Base-by-base conservation (phyloP, 1,140 invertebrate genomes). In the Agraylea sexmaculata region DNA sequence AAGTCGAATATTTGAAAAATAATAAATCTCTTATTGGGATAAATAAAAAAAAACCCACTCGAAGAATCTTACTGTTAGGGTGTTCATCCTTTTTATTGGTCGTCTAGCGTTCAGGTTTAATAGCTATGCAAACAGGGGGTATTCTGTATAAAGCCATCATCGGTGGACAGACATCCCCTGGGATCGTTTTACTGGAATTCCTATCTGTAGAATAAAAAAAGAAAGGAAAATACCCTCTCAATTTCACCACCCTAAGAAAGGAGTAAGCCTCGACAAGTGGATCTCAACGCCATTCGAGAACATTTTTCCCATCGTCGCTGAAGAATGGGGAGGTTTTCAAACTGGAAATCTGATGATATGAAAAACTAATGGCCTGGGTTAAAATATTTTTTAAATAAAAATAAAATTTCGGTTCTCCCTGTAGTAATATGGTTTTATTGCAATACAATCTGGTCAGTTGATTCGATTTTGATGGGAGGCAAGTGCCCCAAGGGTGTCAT, bases 161-260 rank as follows among this genome's bases (percentile, higher is more conserved):
- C 41, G 33, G 35, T 22, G 31, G 19, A 23, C 32, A 22, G n/a
- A 29, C 32, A 20, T 45, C 43, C 43, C 43, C 10, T 3, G 43
- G 43, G 46, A 42, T 45, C 46, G 40, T 45, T 49, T 49, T 49
- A 49, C 39, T 22, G 37, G 33, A 43, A 49, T 45, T 45, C 40
- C 42, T 40, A 39, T n/a, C n/a, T n/a, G n/a, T n/a, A n/a, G n/a
- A n/a, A n/a, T n/a, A n/a, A n/a, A n/a, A n/a, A n/a, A n/a, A n/a
- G n/a, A n/a, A 40, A 40, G 38, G 42, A 47, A 37, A 45, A 45
- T 42, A 48, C 45, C 39, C 28, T 40, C 29, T 25, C 30, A 13
- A 11, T 17, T 40, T 25, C 29, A 32, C 8, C 15, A 37, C 46
- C 45, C 39, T 45, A 49, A 45, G 39, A 37, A 41, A 42, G 44